phyloP scores from a whole-genome alignment of 2,113 vertebrate species.

The Canis aureus region DNA sequence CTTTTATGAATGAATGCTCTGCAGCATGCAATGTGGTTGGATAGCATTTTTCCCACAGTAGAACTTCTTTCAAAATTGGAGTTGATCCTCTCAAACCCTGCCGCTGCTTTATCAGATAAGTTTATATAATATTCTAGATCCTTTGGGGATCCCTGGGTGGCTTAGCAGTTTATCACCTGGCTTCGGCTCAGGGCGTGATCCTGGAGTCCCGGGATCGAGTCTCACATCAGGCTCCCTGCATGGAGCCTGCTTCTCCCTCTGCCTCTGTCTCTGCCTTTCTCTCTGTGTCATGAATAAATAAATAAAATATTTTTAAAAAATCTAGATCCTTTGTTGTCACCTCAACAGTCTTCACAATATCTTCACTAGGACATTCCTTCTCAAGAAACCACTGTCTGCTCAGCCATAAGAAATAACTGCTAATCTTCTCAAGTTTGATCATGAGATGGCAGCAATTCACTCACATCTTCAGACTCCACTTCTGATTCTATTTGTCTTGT shows the following conservation, averaged over 20 bases:
- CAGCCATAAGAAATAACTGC: background rate
- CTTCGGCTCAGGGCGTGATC: no score
- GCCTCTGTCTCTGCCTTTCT: no score
- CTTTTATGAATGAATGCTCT: background rate
- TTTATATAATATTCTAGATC: background rate
- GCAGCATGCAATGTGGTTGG: background rate
- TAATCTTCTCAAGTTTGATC: background rate
- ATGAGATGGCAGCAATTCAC: background rate
- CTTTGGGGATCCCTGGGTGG: background rate
- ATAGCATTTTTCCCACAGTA: background rate
- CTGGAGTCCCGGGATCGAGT: no score
- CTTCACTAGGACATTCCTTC: background rate
- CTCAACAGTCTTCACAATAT: background rate
- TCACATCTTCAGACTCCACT: background rate
- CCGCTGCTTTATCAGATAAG: background rate
- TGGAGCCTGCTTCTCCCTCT: no score
- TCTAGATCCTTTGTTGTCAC: background rate
- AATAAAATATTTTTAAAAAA: no score
- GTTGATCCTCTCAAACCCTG: background rate
- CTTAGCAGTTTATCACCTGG: no score
- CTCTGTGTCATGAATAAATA: no score
- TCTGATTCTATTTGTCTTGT: background rate
- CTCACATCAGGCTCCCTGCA: no score
- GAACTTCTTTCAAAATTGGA: background rate
- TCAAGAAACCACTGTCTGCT: background rate